phyloP scores from a whole-genome alignment of 2,888 invertebrate species.

The Craniophora ligustri region DNA sequence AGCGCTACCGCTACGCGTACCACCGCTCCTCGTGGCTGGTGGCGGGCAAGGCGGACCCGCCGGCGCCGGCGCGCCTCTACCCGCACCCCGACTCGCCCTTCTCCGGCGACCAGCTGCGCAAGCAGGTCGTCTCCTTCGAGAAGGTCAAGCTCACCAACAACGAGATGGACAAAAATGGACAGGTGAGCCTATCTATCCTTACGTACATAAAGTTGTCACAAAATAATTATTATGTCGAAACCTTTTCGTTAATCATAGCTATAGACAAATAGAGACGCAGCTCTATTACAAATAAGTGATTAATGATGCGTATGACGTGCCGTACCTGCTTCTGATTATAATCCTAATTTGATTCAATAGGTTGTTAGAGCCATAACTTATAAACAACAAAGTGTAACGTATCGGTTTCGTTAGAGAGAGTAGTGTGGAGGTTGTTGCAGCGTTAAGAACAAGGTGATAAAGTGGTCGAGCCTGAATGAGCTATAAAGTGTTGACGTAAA shows the following conservation, averaged over 20 bases:
- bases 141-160: conserved; percentile 99
- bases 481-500: conserved; percentile 73
- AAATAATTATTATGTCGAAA: conserved; percentile 43
- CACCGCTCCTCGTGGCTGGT: conserved; percentile 99
- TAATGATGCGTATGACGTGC: conserved; percentile 44
- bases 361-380: conserved; percentile 43
- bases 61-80: conserved; percentile 97
- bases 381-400: conserved; percentile 45
- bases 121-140: conserved; percentile 99
- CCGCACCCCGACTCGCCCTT: conserved; percentile 99
- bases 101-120: conserved; percentile 97
- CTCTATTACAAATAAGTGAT: conserved; percentile 51
- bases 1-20: conserved; percentile 99
- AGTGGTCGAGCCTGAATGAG: conserved; percentile 66
- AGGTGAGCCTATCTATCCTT: conserved; percentile 86
- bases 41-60: conserved; percentile 99
- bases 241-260: conserved; percentile 34
- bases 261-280: conserved; percentile 42
- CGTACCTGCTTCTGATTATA: conserved; percentile 40
- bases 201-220: conserved; percentile 21
- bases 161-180: conserved; percentile 98
- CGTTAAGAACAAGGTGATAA: conserved; percentile 68
- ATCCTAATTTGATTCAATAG: conserved; percentile 54
- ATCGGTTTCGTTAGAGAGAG: conserved; percentile 40
- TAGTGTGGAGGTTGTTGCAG: conserved; percentile 55